Percentiles rank a stretch among this genome's conserved stretches.
These are phyloP conservation scores for Meteorus cinctellus DNA, from an alignment of 2,888 invertebrate genomes.

Conservation along the genomic window DNA sequence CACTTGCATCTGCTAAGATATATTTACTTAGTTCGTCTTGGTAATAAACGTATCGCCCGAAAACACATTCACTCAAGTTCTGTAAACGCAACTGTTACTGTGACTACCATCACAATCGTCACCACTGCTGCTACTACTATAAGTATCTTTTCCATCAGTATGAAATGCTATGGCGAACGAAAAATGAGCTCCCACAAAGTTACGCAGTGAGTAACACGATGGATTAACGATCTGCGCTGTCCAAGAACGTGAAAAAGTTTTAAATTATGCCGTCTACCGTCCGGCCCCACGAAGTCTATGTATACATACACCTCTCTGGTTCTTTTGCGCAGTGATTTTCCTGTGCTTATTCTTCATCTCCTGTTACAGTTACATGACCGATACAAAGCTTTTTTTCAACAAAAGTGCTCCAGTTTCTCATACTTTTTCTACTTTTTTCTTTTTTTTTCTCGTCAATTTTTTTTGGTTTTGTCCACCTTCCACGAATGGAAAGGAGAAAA, in stretches of 20 bases:
- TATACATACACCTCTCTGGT: conserved; percentile 40
- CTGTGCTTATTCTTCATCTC: conserved; percentile 41
- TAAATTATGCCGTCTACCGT: conserved; percentile 60
- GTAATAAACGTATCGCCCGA: background rate
- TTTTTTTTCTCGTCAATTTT: conserved; percentile 39
- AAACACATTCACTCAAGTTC: background rate
- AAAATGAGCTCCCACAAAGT: conserved; percentile 42
- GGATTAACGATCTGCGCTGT: conserved; percentile 63
- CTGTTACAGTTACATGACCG: conserved; percentile 4
- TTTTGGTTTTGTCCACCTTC: conserved; percentile 46
- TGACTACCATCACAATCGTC: background rate
- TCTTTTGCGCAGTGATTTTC: conserved; percentile 42
- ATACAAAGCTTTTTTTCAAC: conserved; percentile 49
- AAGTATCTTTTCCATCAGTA: background rate
- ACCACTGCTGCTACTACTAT: background rate
- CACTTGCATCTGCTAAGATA: too few relatives aligned
- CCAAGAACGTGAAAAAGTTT: conserved; percentile 57
- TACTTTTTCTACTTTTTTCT: conserved; percentile 1
- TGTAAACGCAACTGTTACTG: background rate
- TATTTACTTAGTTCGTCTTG: too few relatives aligned
- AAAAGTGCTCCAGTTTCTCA: conserved; percentile 52
- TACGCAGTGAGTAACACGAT: conserved; percentile 53
- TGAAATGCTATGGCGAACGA: conserved; percentile 40
- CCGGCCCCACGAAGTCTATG: conserved; percentile 34
- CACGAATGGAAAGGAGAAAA: conserved; percentile 21